Base-by-base conservation (phyloP, 2,113 vertebrate species). In the Stegastes partitus region DNA sequence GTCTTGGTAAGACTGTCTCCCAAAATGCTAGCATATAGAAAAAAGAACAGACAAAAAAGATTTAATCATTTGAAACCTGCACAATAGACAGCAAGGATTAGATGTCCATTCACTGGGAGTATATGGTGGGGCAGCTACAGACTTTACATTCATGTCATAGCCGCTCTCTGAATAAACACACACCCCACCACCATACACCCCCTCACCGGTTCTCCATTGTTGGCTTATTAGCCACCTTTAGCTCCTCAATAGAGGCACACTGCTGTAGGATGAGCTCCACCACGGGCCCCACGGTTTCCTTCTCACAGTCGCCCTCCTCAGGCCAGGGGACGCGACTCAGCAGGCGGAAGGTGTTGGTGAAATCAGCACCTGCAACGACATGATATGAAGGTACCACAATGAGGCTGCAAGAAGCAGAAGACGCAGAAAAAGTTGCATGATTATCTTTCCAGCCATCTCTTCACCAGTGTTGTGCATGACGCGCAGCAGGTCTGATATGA, bases 391-490 rank as follows among this genome's bases (percentile, higher is more conserved):
- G 50, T 4, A 21, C 22, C 5, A 39, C 12, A 8, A 18, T 51
- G 15, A 44, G n/a, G 62, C 18, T 26, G 39, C 39, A 42, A 42
- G 39, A 42, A 42, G 39, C 7, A 28, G 67, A 23, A 14, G 25
- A 47, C 5, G 11, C 47, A 39, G 18, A 67, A 45, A 34, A 25
- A 3, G 15, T 50, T 12, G 22, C 22, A 71, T 64, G 11, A 23
- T 34, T 23, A 37, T 6, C 31, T 54, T 12, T 58, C 15, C 9
- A 23, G 53, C 6, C 49, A 4, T 55, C 21, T 15, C 26, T 57
- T 25, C 81, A 97, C 97, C 97, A 0, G 96, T 97, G 89, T 93
- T 81, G 66, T 95, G 95, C 96, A 98, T 98, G 68, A 96, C 96
- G 84, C 96, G 93, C 10, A 98, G 87, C 8, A 98, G 92, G 49